Evolutionary conservation across 2,113 vertebrate genomes (phyloP), one percentile per base, ranked within the genome.

Genomic region (Pachypanchax playfairii): DNA sequence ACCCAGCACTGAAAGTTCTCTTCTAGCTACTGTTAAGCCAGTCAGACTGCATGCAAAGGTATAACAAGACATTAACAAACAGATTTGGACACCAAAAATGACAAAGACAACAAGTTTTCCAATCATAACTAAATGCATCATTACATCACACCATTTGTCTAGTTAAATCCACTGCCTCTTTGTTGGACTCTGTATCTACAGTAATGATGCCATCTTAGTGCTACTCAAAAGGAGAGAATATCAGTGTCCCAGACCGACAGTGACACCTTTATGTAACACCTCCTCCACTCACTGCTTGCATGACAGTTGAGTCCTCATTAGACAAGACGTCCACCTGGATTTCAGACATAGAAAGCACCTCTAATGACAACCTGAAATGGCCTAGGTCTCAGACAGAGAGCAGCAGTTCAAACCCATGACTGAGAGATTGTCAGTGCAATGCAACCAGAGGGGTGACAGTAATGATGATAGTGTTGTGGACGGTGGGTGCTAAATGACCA

Each of bases 221-320:
- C 60, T 65, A 61, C 66, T 53, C 53, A 54, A 63, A 26, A 66
- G 36, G 63, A 64, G 53, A 76, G 79, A 74, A 74, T 68, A 84
- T 80, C 78, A 65, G 67, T n/a, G 75, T 73, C 79, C 72, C 42
- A 43, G 72, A 77, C 61, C 38, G 29, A 64, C 52, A 56, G 66
- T 41, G 69, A 66, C 68, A 73, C 82, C 69, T 85, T 58, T 33
- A 54, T 77, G 43, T 87, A 74, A 79, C 85, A 85, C 65, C 70
- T 77, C 69, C 63, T 79, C 24, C 78, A 69, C 82, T 87, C 84
- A 78, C n/a, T 6, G 69, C 58, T 66, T 36, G 59, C 52, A 57
- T 88, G 88, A 87, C 70, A 77, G 80, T 76, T 49, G 65, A 78
- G 65, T 80, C 82, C 87, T 90, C 87, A 88, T 89, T 91, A 88